Conservation (phyloP, 1,140 invertebrate genomes). For the Caenorhabditis tropicalis region DNA sequence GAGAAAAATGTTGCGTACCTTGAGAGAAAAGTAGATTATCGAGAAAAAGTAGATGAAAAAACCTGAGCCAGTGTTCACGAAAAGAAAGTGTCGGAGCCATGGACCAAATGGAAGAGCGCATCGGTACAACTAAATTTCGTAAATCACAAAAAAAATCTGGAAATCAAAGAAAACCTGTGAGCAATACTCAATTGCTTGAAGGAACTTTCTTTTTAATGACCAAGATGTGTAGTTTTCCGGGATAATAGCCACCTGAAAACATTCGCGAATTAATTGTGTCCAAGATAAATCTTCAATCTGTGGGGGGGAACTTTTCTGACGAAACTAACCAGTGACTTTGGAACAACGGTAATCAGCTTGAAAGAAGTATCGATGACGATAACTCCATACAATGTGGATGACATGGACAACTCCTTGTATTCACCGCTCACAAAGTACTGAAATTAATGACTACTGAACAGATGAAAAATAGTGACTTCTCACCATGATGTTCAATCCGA, state of each 20-base stretch:
- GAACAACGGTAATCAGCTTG: neutral
- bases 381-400: slow-evolving; percentile 1
- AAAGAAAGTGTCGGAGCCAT: slow-evolving; percentile 4
- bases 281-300: no score
- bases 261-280: no score
- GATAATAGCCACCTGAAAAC: neutral
- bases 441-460: neutral
- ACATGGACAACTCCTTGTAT: neutral
- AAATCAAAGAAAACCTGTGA: neutral
- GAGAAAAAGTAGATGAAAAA: neutral
- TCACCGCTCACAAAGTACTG: slow-evolving; percentile 24
- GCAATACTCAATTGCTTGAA: neutral
- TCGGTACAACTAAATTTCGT: neutral
- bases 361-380: slow-evolving; percentile 8
- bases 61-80: neutral
- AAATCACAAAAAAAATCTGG: no score
- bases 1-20: neutral
- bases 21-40: neutral
- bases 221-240: neutral
- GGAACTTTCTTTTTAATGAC: neutral
- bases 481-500: slow-evolving; percentile 11
- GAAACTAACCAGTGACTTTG: neutral
- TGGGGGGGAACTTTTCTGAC: no score
- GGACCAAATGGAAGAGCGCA: neutral
- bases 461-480: neutral